Percentiles rank a stretch among this genome's conserved stretches.
phyloP scores from a whole-genome alignment of 2,113 vertebrate species.

The Tychaedon coryphoeus region DNA sequence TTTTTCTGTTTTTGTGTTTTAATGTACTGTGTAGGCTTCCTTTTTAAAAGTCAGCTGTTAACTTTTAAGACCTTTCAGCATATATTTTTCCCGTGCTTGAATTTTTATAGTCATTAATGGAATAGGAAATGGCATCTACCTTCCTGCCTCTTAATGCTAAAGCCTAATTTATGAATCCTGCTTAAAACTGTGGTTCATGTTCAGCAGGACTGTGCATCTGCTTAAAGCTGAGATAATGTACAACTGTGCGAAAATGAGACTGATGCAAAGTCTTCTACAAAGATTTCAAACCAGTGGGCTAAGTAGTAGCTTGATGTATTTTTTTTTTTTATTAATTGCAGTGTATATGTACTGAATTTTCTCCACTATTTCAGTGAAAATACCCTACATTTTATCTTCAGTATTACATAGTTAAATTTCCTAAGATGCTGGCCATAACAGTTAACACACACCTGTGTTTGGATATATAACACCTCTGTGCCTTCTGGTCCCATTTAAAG shows the following conservation, averaged over 20 bases:
- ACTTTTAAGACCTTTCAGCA: background rate
- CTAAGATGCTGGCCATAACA: background rate
- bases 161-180: conserved; percentile 7
- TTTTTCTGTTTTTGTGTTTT: background rate
- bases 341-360: background rate
- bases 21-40: background rate
- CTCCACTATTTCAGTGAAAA: background rate
- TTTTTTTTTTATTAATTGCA: background rate
- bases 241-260: background rate
- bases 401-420: background rate
- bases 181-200: background rate
- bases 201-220: background rate
- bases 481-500: background rate
- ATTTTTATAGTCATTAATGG: conserved; percentile 13
- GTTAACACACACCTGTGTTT: background rate
- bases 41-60: background rate
- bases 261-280: background rate
- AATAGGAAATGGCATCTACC: background rate
- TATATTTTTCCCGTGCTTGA: background rate
- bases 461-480: background rate
- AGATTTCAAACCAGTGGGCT: background rate
- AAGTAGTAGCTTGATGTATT: background rate
- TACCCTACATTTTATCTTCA: background rate
- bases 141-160: background rate
- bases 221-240: background rate